Evolutionary conservation across 2,888 invertebrate species (phyloP).

Genomic region (Balanococcus diminutus): DNA sequence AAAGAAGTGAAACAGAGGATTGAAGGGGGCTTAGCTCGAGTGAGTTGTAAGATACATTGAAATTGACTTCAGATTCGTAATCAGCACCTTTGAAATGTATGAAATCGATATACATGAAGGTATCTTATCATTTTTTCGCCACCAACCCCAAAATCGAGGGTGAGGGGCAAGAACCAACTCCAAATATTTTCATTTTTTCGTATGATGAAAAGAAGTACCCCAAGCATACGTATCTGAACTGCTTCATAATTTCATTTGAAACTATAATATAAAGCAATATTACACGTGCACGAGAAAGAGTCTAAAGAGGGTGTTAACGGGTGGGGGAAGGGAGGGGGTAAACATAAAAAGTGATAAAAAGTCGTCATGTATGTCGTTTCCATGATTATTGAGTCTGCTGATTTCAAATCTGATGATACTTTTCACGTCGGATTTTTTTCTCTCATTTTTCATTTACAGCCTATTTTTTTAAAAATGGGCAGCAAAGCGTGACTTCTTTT

Average conservation of each 20-base stretch:
- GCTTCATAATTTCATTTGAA: too few species aligned
- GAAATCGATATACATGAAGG: not conserved
- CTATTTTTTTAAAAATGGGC: too few species aligned
- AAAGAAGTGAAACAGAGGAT: not conserved
- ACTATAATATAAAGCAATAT: too few species aligned
- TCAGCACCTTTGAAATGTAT: not conserved
- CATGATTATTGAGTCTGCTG: not conserved
- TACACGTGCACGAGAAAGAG: too few species aligned
- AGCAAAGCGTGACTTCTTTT: too few species aligned
- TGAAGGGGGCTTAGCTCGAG: not conserved
- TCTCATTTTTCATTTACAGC: too few species aligned
- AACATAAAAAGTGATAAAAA: not conserved
- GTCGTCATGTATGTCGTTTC: not conserved
- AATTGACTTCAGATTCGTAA: not conserved
- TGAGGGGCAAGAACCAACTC: not conserved
- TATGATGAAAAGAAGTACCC: too few species aligned
- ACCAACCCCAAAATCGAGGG: too few species aligned
- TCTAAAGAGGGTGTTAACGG: not conserved
- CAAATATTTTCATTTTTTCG: not conserved
- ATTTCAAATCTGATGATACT: not conserved
- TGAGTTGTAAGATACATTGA: not conserved
- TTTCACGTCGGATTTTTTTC: not conserved
- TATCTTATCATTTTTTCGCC: not conserved
- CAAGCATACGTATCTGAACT: too few species aligned
- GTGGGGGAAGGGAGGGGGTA: not conserved